Evolutionary conservation across 1,140 invertebrate species (phyloP), one percentile per base, ranked within the genome.

Genomic region (Lerema accius): DNA sequence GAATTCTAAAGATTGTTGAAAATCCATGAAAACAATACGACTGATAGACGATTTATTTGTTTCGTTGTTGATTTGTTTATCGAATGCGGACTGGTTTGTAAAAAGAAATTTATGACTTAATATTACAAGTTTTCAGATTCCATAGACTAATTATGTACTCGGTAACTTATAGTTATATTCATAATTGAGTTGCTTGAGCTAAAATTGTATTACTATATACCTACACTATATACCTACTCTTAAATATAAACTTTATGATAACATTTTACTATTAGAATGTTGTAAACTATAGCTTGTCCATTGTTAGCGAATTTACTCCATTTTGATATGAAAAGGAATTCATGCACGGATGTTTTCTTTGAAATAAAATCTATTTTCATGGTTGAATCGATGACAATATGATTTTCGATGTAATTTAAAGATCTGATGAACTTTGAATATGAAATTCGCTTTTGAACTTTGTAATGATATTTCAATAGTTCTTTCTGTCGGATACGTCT

Each of bases 361-460:
- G 69, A 65, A 68, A 59, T 56, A 69, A 19, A 58, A 58, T 76
- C 62, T 76, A 65, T 63, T 78, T 74, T 77, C 71, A 77, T 74
- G 76, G 69, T 76, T 78, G 67, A 76, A 69, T 84, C 69, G 62
- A 80, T 80, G 80, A 86, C 79, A 86, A 86, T 86, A 86, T 80
- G 73, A 80, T 78, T 80, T 80, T 84, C 76, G 71, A 75, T 70
- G 72, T 79, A 81, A 73, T 76, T 71, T 78, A 59, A 73, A 66
- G 67, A 67, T 72, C 65, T 62, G 71, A 71, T 68, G 55, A 61
- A 68, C 55, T 73, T 68, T 74, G 65, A 75, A 71, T 67, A 56
- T 71, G 68, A 67, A 69, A n/a, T 37, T 48, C 43, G 56, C 56
- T 48, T 19, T 59, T 59, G 45, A 59, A 48, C 46, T 59, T 59